Evolutionary conservation across 2,113 vertebrate species (phyloP), one percentile per base, ranked within the genome.

Genomic region (Mesocricetus auratus): DNA sequence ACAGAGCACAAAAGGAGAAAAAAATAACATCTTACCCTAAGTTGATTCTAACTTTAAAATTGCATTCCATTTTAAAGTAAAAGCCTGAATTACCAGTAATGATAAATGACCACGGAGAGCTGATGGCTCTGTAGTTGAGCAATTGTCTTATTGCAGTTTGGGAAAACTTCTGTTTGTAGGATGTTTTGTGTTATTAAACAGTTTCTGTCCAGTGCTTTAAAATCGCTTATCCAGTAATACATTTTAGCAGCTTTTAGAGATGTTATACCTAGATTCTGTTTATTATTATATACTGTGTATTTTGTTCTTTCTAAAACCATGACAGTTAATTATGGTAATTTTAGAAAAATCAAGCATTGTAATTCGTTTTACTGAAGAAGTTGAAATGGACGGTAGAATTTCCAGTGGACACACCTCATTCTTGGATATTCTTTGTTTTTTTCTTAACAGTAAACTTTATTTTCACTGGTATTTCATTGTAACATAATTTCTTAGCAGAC

Each of bases 371-470:
- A 39, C n/a, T 73, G 13, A 47, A 77, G 42, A 77, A 77, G 16
- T 47, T 47, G 29, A 77, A 77, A 47, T 77, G 13, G 74, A 15
- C 31, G 11, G 5, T 77, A 77, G 5, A 31, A 47, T 29, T 77
- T 56, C 36, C 79, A 58, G 79, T 56, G 17, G 4, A 77, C 2
- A 7, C 42, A 77, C 31, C 6, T 77, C 24, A 47, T 47, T 26
- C 74, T 47, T 3, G 0, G 11, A n/a, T n/a, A n/a, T n/a, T n/a
- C n/a, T n/a, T 5, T 47, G 26, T 75, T 75, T 3, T 47, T 75
- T 45, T 81, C 50, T 69, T 95, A 11, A 83, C 3, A 94, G 83
- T 64, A 64, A 97, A 95, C 12, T 97, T 97, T 98, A 97, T 96
- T 98, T 94, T 75, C 75, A 90, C 5, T 71, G 47, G 24, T 69